Evolutionary conservation across 2,797 vertebrate species (phyloP).

Genomic region (Gallinago solitaria): DNA sequence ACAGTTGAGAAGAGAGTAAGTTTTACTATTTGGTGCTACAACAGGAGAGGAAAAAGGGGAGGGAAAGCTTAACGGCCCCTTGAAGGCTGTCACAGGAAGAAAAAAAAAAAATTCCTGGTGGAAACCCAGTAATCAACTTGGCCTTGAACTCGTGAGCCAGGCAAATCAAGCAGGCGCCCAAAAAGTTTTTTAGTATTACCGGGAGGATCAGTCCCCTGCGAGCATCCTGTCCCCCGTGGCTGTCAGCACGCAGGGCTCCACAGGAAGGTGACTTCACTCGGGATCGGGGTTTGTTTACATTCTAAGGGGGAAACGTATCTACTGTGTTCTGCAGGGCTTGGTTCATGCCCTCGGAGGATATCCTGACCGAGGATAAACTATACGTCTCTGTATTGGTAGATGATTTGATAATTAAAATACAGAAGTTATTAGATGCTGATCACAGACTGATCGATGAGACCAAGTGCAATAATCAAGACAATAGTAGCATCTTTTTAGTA

Average conservation of each 20-base stretch:
- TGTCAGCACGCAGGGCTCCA: fast-evolving
- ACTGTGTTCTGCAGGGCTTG: neutral
- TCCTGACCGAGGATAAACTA: neutral
- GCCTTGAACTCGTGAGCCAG: neutral
- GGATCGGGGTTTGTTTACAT: neutral
- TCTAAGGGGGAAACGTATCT: neutral
- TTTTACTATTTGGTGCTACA: fast-evolving
- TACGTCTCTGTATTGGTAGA: neutral
- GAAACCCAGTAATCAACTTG: neutral
- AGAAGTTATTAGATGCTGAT: neutral
- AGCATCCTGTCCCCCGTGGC: neutral
- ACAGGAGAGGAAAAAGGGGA: neutral
- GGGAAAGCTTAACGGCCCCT: neutral
- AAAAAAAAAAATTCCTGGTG: neutral
- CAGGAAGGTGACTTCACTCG: neutral
- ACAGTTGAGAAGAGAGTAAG: neutral
- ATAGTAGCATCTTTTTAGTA: neutral
- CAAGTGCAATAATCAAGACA: neutral
- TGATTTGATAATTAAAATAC: neutral
- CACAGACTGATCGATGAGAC: neutral
- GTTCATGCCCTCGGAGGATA: neutral
- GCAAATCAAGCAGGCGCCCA: neutral
- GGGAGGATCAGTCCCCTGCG: neutral
- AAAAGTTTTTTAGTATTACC: neutral
- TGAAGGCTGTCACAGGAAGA: neutral